A percentile compares a stretch with the other conserved stretches of the same genome.
Conservation (phyloP, 2,888 invertebrate species). For the Agrochola lychnidis region DNA sequence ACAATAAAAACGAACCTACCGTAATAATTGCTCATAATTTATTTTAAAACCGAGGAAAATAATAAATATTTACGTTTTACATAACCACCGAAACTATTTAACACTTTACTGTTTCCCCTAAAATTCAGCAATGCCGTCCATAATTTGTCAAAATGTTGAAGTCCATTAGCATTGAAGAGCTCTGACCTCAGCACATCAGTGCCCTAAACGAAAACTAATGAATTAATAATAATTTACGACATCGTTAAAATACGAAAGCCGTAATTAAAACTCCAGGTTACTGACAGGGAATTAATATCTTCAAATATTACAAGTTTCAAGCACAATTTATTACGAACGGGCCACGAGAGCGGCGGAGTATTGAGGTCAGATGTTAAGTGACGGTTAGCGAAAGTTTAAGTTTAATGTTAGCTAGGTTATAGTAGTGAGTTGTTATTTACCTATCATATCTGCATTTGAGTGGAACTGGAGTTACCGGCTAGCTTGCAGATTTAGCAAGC, state of each 20-base stretch:
- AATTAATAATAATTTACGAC: constrained; percentile 65
- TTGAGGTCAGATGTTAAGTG: constrained; percentile 47
- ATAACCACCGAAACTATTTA: constrained; percentile 3
- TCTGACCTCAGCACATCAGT: constrained; percentile 39
- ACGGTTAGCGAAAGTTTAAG: constrained; percentile 1
- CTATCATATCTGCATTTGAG: not conserved
- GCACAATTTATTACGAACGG: constrained; percentile 63
- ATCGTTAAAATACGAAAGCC: constrained; percentile 61
- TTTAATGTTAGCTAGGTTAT: constrained; percentile 21
- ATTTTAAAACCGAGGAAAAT: not conserved
- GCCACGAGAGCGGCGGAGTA: constrained; percentile 44
- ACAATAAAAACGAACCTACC: not conserved
- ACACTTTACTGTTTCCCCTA: constrained; percentile 19
- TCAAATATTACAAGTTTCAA: constrained; percentile 69
- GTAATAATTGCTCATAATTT: not conserved
- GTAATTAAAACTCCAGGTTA: constrained; percentile 68
- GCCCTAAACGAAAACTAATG: constrained; percentile 52
- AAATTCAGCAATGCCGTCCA: constrained; percentile 6
- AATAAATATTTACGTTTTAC: constrained; percentile 20
- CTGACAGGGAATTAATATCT: constrained; percentile 70
- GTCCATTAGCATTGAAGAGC: constrained; percentile 38
- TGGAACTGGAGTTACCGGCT: not conserved
- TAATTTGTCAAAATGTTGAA: constrained; percentile 45
- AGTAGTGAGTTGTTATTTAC: not conserved
- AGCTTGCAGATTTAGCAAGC: not conserved